phyloP scores from a whole-genome alignment of 1,140 invertebrate genomes.

The Eriocheir sinensis region DNA sequence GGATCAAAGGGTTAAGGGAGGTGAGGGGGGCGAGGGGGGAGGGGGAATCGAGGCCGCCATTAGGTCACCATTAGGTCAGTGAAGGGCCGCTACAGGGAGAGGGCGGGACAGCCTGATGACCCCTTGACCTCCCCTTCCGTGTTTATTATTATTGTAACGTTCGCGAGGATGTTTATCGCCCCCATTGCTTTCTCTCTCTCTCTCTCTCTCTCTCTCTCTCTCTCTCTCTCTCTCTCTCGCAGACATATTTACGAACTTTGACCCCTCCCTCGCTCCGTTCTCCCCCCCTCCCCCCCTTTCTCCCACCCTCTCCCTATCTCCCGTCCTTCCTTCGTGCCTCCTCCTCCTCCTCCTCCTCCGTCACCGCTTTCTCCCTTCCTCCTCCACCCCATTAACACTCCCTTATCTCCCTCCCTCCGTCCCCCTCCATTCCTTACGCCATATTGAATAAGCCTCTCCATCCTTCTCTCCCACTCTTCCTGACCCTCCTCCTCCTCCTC shows the following conservation, averaged over 20 bases:
- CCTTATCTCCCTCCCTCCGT: too few relatives aligned
- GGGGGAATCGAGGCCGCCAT: not conserved
- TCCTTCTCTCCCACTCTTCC: conserved; percentile 11
- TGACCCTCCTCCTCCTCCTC: too few relatives aligned
- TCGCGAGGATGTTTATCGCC: not conserved
- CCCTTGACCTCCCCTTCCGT: not conserved
- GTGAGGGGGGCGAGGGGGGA: not conserved
- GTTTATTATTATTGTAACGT: conserved; percentile 18
- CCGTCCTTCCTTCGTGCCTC: not conserved
- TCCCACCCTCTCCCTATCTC: too few relatives aligned
- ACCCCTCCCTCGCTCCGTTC: not conserved
- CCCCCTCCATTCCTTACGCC: not conserved
- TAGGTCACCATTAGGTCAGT: not conserved
- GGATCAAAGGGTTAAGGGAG: not conserved
- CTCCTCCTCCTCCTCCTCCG: not conserved
- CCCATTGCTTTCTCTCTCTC: not conserved
- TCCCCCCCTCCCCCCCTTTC: not conserved
- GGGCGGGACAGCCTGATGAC: not conserved
- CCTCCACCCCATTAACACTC: too few relatives aligned
- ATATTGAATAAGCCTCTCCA: not conserved
- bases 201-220: conserved; percentile 14
- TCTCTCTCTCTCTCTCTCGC: not conserved
- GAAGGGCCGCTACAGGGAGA: not conserved
- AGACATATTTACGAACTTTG: conserved; percentile 1
- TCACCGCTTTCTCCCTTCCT: not conserved